Evolutionary conservation across 2,113 vertebrate genomes (phyloP).

Genomic region (Nothoprocta pentlandii): DNA sequence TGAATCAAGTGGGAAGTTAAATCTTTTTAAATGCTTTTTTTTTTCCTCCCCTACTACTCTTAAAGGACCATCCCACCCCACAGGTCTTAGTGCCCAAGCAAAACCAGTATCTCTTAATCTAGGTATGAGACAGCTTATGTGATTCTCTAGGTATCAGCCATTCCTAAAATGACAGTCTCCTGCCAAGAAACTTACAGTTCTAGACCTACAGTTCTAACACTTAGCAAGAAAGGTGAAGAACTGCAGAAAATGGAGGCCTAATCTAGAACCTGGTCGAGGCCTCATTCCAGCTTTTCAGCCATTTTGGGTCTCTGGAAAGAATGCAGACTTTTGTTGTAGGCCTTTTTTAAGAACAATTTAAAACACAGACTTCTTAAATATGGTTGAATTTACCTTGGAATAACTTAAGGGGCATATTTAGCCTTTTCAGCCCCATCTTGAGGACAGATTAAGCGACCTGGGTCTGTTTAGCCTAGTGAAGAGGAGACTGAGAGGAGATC

Average conservation of each 20-base stretch:
- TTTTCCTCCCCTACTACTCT: background rate
- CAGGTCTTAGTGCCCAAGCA: background rate
- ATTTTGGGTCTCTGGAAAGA: background rate
- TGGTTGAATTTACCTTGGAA: background rate
- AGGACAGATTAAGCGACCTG: too few relatives aligned
- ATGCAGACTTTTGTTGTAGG: background rate
- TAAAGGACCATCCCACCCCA: background rate
- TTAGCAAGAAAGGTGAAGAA: background rate
- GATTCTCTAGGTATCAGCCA: background rate
- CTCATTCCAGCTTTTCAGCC: background rate
- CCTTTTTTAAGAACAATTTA: background rate
- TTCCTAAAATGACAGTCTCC: background rate
- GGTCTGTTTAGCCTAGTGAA: too few relatives aligned
- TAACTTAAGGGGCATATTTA: background rate
- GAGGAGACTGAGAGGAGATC: too few relatives aligned
- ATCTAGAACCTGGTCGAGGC: background rate
- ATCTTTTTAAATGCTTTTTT: background rate
- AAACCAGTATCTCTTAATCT: background rate
- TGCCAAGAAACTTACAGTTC: background rate
- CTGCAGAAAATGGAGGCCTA: background rate
- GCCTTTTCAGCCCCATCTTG: background rate
- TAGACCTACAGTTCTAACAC: background rate
- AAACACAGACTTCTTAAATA: background rate
- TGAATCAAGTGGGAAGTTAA: background rate
- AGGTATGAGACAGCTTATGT: background rate